Evolutionary conservation across 1,140 invertebrate species (phyloP).

Genomic region (Drosophila cardini): DNA sequence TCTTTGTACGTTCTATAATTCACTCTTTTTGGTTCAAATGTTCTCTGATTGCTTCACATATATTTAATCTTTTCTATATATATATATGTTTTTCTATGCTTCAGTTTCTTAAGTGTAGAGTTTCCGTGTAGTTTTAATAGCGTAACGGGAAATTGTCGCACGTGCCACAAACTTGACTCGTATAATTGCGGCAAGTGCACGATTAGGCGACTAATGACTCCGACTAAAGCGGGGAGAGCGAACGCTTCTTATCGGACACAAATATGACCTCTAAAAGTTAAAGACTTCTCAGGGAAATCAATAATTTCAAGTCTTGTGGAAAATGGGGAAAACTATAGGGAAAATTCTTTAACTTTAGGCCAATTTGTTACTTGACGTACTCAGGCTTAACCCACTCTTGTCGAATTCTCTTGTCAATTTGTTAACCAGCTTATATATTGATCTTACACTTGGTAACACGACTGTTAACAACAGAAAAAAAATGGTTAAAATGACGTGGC

Average conservation of each 20-base stretch:
- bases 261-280: neutral
- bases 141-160: slow-evolving; percentile 25
- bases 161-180: slow-evolving; percentile 3
- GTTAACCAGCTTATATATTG: slow-evolving; percentile 3
- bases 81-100: slow-evolving; percentile 28
- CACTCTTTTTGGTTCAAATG: neutral
- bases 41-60: slow-evolving; percentile 7
- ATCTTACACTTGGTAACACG: slow-evolving; percentile 10
- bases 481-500: slow-evolving; percentile 45
- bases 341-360: no score
- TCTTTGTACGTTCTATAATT: neutral
- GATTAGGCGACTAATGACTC: slow-evolving; percentile 8
- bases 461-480: slow-evolving; percentile 1
- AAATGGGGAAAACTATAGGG: no score
- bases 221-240: neutral
- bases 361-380: neutral
- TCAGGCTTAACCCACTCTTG: neutral
- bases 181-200: slow-evolving; percentile 17
- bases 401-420: neutral
- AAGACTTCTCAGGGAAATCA: neutral
- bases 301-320: neutral
- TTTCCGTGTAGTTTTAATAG: neutral
- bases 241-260: neutral
- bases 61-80: slow-evolving; percentile 4
- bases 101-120: slow-evolving; percentile 56